phyloP scores from a whole-genome alignment of 2,797 vertebrate species.

The Takifugu rubripes region DNA sequence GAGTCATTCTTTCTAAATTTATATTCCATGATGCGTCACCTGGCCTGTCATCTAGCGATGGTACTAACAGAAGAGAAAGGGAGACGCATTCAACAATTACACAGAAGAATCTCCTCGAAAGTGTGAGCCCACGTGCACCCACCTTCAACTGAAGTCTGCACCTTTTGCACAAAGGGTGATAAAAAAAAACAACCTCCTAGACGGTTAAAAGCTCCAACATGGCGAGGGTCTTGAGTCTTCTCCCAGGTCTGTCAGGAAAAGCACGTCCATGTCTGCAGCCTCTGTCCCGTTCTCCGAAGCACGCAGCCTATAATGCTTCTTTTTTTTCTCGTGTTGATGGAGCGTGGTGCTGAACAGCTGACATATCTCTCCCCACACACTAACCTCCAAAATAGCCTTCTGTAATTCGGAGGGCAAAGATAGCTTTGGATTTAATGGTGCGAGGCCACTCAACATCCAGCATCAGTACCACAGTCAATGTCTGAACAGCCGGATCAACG shows the following conservation, averaged over 20 bases:
- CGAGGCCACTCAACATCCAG: conserved; percentile 27
- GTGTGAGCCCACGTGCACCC: conserved; percentile 28
- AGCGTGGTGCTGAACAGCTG: conserved; percentile 78
- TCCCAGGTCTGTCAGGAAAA: conserved; percentile 44
- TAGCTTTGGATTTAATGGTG: conserved; percentile 60
- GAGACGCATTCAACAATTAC: not conserved
- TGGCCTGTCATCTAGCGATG: conserved; percentile 1
- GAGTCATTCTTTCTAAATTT: conserved; percentile 2
- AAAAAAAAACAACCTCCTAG: conserved; percentile 19
- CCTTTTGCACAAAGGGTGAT: conserved; percentile 1
- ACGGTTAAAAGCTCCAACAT: conserved; percentile 29
- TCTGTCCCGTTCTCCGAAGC: conserved; percentile 47
- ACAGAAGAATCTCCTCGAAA: not conserved
- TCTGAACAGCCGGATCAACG: conserved; percentile 19
- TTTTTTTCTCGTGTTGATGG: conserved; percentile 59
- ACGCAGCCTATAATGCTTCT: conserved; percentile 41
- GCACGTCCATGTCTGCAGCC: conserved; percentile 37
- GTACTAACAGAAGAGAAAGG: not conserved
- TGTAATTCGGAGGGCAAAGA: conserved; percentile 72
- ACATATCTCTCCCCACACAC: conserved; percentile 75
- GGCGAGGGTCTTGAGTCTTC: conserved; percentile 22
- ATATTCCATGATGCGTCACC: conserved; percentile 32
- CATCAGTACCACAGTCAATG: conserved; percentile 45
- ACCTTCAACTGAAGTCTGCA: conserved; percentile 48
- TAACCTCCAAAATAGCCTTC: conserved; percentile 77